These are phyloP conservation scores for Rhinogobio ventralis DNA, from an alignment of 2,797 vertebrate species.

Conservation along the genomic window DNA sequence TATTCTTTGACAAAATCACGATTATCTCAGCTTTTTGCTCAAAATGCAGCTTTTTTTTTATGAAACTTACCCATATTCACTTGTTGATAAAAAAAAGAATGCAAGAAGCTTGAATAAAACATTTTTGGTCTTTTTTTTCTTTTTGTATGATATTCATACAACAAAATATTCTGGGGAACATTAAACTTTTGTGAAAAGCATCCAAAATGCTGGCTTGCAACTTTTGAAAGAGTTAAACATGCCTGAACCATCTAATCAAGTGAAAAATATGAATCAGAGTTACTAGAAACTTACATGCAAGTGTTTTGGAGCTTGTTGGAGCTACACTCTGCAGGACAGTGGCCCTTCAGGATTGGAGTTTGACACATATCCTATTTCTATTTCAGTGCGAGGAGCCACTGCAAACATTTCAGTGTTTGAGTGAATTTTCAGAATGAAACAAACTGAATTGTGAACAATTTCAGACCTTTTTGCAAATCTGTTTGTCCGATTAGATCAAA, in stretches of 20 bases:
- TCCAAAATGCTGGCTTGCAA: too few species aligned
- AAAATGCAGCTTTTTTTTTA: too few species aligned
- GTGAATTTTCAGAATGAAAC: not conserved
- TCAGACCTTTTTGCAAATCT: not conserved
- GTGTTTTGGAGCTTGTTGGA: not conserved
- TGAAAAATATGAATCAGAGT: not conserved
- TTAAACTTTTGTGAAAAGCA: too few species aligned
- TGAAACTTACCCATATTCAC: too few species aligned
- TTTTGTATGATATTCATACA: too few species aligned
- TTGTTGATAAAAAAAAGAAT: too few species aligned
- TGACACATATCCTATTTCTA: not conserved
- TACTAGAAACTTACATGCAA: not conserved
- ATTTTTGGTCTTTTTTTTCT: too few species aligned
- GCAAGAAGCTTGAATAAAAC: too few species aligned
- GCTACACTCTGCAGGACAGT: not conserved
- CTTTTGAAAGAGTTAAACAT: not conserved
- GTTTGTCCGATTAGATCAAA: not conserved
- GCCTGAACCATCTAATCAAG: not conserved
- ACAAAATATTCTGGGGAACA: too few species aligned
- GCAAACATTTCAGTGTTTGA: not conserved
- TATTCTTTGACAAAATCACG: too few species aligned
- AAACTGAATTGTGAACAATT: not conserved
- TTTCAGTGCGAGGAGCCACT: not conserved
- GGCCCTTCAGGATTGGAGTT: not conserved
- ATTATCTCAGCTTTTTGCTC: too few species aligned